Evolutionary conservation across 2,888 invertebrate species (phyloP).

Genomic region (Myopa tessellatipennis): DNA sequence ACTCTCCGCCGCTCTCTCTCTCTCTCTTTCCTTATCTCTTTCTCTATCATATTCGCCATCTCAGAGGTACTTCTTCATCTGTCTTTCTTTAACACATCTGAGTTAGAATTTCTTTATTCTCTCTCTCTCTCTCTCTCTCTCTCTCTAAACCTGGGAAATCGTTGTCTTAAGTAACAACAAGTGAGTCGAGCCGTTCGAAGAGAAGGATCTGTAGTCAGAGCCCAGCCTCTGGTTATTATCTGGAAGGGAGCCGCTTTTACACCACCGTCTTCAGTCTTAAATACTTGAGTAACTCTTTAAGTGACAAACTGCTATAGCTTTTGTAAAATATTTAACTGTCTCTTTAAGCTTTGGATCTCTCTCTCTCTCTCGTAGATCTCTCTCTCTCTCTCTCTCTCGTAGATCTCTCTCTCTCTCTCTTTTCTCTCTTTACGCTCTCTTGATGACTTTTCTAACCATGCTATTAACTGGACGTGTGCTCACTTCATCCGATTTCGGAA

Average conservation of each 20-base stretch:
- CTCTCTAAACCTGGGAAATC: neutral
- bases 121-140: constrained; percentile 21
- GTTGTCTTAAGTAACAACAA: neutral
- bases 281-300: constrained; percentile 43
- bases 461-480: neutral
- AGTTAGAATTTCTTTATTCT: constrained; percentile 8
- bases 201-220: neutral
- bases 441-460: too few species aligned
- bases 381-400: neutral
- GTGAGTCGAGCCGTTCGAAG: neutral
- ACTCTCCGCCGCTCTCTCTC: constrained; percentile 23
- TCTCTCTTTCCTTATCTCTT: constrained; percentile 12
- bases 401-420: neutral
- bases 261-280: constrained; percentile 47
- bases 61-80: neutral
- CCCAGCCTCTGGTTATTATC: neutral
- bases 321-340: constrained; percentile 62
- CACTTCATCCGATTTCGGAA: neutral
- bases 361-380: neutral
- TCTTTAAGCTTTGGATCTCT: constrained; percentile 20
- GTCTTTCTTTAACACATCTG: neutral
- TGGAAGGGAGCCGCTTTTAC: constrained; percentile 26
- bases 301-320: constrained; percentile 51
- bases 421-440: neutral
- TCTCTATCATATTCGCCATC: neutral